A percentile compares a stretch with the other conserved stretches of the same genome.
Conservation (phyloP, 2,888 invertebrate species). For the Geophilus truncorum region DNA sequence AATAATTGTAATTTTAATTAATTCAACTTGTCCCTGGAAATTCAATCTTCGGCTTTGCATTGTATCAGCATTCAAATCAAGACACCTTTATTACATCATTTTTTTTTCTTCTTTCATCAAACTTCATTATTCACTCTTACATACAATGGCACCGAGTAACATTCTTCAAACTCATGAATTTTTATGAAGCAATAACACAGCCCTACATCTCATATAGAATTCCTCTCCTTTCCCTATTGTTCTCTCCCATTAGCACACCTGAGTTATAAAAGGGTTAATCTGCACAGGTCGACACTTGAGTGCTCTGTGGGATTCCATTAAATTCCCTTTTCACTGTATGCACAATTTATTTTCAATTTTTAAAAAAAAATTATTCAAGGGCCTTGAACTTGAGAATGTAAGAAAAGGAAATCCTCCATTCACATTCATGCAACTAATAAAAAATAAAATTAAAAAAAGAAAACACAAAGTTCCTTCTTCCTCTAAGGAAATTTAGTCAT, state of each 20-base stretch:
- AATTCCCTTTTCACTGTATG: not conserved
- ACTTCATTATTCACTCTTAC: not conserved
- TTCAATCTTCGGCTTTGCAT: no score
- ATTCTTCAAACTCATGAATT: not conserved
- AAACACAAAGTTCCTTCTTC: not conserved
- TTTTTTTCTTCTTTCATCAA: not conserved
- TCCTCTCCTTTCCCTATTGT: not conserved
- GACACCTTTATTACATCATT: not conserved
- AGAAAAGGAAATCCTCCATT: not conserved
- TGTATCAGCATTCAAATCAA: not conserved
- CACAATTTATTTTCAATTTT: not conserved
- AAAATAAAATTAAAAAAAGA: not conserved
- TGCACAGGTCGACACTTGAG: slow-evolving; percentile 1
- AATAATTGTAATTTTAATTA: no score
- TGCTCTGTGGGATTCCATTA: not conserved
- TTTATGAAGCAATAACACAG: slow-evolving; percentile 20
- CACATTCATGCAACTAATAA: not conserved
- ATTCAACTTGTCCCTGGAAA: not conserved
- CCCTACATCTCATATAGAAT: not conserved
- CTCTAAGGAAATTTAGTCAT: not conserved
- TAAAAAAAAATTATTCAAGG: not conserved
- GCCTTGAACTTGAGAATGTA: not conserved
- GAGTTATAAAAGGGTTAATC: slow-evolving; percentile 20
- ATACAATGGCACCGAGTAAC: not conserved
- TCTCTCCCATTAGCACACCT: slow-evolving; percentile 8